These are phyloP conservation scores for Gephyroberyx darwinii DNA, from an alignment of 2,797 vertebrate species.

Conservation along the genomic window DNA sequence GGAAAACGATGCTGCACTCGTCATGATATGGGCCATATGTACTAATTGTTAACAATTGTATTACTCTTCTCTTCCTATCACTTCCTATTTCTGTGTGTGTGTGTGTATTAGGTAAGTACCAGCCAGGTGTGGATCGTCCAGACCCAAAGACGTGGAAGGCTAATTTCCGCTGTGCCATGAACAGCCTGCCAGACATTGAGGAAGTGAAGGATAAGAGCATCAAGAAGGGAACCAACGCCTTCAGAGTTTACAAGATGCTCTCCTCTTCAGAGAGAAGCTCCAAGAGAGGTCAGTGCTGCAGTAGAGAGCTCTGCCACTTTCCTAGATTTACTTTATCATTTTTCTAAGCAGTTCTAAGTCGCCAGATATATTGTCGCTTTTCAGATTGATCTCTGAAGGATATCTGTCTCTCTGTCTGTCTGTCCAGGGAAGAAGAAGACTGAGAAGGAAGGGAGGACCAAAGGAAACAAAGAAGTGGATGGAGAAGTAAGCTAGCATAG, in stretches of 20 bases:
- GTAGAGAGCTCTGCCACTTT: too few species aligned
- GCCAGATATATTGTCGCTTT: neutral
- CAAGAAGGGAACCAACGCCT: conserved; percentile 99
- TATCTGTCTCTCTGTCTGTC: conserved; percentile 10
- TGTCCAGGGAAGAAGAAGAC: conserved; percentile 91
- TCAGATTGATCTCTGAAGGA: neutral
- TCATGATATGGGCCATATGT: too few species aligned
- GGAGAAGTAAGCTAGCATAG: conserved; percentile 24
- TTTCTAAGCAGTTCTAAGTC: neutral
- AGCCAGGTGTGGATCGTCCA: conserved; percentile 89
- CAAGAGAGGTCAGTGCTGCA: conserved; percentile 88
- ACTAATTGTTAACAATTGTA: neutral
- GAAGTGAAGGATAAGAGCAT: conserved; percentile 99
- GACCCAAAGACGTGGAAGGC: conserved; percentile 99
- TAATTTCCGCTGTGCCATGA: conserved; percentile 99
- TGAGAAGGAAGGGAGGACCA: conserved; percentile 90
- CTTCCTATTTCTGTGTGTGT: neutral
- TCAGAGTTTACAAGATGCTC: conserved; percentile 96
- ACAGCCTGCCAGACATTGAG: conserved; percentile 98
- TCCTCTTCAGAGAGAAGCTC: conserved; percentile 88
- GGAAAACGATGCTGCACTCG: too few species aligned
- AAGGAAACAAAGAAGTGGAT: conserved; percentile 74
- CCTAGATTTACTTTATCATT: neutral
- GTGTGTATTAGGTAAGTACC: conserved; percentile 87
- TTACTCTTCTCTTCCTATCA: neutral